A percentile compares a stretch with the other conserved stretches of the same genome.
These are phyloP conservation scores for Dendrolimus pini DNA, from an alignment of 2,888 invertebrate genomes.

Conservation along the genomic window DNA sequence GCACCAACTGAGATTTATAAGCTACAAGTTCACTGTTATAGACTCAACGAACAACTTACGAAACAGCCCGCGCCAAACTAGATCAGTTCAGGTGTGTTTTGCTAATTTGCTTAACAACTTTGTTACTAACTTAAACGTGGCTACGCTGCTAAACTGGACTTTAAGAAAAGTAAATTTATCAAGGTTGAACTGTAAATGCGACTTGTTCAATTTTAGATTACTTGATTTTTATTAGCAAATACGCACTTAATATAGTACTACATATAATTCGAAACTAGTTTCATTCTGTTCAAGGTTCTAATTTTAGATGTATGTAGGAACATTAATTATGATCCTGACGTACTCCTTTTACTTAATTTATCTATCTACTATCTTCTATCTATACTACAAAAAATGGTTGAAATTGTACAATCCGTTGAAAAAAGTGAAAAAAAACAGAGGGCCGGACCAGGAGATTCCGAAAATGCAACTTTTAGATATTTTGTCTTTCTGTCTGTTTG, in stretches of 20 bases:
- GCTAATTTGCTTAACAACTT: conserved; percentile 37
- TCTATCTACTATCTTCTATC: too few species aligned
- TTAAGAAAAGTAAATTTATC: conserved; percentile 30
- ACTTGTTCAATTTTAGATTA: conserved; percentile 2
- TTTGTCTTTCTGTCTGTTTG: too few species aligned
- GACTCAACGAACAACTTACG: conserved; percentile 14
- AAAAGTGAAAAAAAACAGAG: too few species aligned
- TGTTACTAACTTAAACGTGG: conserved; percentile 40
- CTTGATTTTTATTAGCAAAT: conserved; percentile 13
- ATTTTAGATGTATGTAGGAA: too few species aligned
- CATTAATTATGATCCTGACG: too few species aligned
- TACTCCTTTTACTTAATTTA: too few species aligned
- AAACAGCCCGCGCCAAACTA: conserved; percentile 39
- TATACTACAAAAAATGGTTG: too few species aligned
- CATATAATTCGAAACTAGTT: background rate
- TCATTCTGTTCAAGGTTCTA: too few species aligned
- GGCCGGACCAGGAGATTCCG: too few species aligned
- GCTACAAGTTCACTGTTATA: conserved; percentile 1
- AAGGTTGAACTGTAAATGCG: conserved; percentile 30
- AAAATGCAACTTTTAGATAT: too few species aligned
- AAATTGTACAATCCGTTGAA: too few species aligned
- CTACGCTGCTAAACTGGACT: conserved; percentile 29
- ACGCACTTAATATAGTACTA: conserved; percentile 9
- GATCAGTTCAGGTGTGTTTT: conserved; percentile 43
- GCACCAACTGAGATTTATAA: background rate